A percentile compares a stretch with the other conserved stretches of the same genome.
Conservation (phyloP, 2,113 vertebrate genomes). For the Nipponia nippon region DNA sequence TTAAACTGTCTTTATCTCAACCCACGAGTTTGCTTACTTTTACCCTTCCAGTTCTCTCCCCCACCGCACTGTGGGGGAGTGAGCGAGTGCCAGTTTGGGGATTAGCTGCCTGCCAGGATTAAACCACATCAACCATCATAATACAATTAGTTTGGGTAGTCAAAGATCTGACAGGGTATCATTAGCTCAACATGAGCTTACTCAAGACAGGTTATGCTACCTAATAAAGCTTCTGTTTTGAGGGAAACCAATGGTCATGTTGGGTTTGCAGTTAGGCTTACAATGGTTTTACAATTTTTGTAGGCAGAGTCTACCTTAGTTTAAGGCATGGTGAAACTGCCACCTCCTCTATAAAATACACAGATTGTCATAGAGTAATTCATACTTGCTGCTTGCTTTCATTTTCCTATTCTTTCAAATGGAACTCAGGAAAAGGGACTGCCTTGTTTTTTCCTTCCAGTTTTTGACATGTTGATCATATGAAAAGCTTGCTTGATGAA, state of each 20-base stretch:
- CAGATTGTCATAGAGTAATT: not conserved
- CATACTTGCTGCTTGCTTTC: not conserved
- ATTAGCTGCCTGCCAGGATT: not conserved
- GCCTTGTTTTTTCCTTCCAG: not conserved
- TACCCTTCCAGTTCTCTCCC: not conserved
- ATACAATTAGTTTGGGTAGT: not conserved
- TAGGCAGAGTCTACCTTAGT: not conserved
- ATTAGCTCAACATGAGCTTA: not conserved
- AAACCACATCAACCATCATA: not conserved
- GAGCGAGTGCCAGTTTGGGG: not conserved
- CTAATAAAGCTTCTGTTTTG: not conserved
- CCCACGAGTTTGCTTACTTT: not conserved
- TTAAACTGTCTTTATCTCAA: not conserved
- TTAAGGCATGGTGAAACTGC: not conserved
- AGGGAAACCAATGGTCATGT: not conserved
- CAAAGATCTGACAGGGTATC: not conserved
- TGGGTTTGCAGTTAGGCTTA: not conserved
- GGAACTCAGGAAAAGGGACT: not conserved
- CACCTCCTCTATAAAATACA: not conserved
- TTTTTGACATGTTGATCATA: not conserved
- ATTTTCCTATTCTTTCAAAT: not conserved
- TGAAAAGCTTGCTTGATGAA: not conserved
- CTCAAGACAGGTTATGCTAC: not conserved
- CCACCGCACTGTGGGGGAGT: rapidly evolving
- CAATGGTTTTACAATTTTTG: not conserved